Percentiles rank a stretch among this genome's conserved stretches.
Evolutionary conservation across 2,888 invertebrate species (phyloP).

Genomic region (Synanthedon myopaeformis): DNA sequence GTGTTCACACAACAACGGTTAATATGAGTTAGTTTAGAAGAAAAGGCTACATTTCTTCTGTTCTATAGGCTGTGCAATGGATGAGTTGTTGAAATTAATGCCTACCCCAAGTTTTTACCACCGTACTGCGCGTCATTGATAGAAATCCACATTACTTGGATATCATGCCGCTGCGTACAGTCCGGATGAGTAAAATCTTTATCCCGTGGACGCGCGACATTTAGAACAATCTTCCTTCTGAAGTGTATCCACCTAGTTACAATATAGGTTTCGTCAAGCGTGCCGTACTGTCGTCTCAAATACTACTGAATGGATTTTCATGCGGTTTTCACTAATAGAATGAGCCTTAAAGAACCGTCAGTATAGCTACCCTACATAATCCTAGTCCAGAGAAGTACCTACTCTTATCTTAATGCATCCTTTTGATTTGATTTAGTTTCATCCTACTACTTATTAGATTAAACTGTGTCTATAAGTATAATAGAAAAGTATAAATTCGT

Average conservation of each 20-base stretch:
- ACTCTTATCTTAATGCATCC: too few species aligned
- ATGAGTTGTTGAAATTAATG: neutral
- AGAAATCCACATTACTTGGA: neutral
- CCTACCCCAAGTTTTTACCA: neutral
- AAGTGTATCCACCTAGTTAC: neutral
- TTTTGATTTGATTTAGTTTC: too few species aligned
- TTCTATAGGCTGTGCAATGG: neutral
- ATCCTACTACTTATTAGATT: too few species aligned
- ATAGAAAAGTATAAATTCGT: constrained; percentile 4
- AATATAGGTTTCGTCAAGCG: neutral
- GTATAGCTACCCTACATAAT: too few species aligned
- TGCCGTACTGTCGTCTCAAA: neutral
- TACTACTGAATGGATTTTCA: neutral
- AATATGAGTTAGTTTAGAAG: neutral
- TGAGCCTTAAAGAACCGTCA: too few species aligned
- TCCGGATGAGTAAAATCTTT: neutral
- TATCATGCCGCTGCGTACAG: neutral
- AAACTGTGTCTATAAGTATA: neutral
- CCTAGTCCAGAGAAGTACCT: too few species aligned
- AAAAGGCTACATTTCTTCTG: neutral
- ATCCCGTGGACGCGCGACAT: neutral
- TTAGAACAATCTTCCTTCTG: neutral
- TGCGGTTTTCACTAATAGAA: neutral
- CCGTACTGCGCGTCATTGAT: neutral
- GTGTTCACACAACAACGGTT: neutral